Evolutionary conservation across 1,140 invertebrate species (phyloP).

Genomic region (Stegodyphus dumicola): DNA sequence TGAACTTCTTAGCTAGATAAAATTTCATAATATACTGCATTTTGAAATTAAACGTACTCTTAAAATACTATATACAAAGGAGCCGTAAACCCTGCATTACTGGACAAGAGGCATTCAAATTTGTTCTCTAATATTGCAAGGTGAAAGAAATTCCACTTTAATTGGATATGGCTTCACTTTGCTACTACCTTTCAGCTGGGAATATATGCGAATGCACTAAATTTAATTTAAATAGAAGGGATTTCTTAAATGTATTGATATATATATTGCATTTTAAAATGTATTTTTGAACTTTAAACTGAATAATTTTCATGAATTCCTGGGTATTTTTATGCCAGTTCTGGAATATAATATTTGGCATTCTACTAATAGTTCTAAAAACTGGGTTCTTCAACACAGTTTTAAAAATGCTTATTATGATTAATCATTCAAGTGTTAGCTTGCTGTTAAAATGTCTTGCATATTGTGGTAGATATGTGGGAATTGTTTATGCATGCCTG

Average conservation of each 20-base stretch:
- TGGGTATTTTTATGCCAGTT: background rate
- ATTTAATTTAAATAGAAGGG: background rate
- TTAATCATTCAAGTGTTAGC: too few relatives aligned
- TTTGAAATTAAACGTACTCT: background rate
- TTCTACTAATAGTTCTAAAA: background rate
- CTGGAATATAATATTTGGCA: background rate
- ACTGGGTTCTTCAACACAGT: background rate
- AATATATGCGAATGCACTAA: background rate
- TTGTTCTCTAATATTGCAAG: background rate
- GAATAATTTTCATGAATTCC: background rate
- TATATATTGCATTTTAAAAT: too few relatives aligned
- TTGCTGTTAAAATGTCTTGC: too few relatives aligned
- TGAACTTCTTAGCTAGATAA: background rate
- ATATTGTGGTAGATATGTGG: too few relatives aligned
- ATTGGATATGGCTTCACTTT: background rate
- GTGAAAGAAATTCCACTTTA: background rate
- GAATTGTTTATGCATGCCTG: too few relatives aligned
- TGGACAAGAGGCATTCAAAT: background rate
- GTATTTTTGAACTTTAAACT: too few relatives aligned
- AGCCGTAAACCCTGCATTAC: background rate
- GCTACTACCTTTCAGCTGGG: background rate
- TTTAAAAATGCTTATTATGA: background rate
- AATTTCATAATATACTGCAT: background rate
- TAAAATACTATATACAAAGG: too few relatives aligned
- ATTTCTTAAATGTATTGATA: background rate